Evolutionary conservation across 2,797 vertebrate genomes (phyloP).

Genomic region (Coregonus suidteri): DNA sequence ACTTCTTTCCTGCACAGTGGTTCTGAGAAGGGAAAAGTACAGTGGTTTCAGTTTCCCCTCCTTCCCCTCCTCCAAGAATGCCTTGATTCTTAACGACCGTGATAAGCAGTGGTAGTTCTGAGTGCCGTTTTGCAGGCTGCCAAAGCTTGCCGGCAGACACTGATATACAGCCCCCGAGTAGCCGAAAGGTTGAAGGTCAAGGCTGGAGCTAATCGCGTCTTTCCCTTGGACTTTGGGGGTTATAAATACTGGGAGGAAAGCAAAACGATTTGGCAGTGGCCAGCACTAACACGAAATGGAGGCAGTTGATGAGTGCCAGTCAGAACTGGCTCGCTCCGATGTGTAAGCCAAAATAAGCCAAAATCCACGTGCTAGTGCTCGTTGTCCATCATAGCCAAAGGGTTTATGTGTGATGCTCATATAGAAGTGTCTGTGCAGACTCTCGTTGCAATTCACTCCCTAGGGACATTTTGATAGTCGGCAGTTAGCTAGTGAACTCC

Average conservation of each 20-base stretch:
- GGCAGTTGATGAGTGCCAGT: conserved; percentile 36
- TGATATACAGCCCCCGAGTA: conserved; percentile 57
- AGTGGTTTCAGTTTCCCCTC: conserved; percentile 18
- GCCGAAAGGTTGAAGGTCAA: conserved; percentile 65
- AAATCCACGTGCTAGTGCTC: conserved; percentile 3
- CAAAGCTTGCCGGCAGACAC: conserved; percentile 42
- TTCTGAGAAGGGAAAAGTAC: conserved; percentile 24
- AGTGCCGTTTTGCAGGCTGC: conserved; percentile 54
- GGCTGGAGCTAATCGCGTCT: conserved; percentile 61
- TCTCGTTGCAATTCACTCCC: not conserved
- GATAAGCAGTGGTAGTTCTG: conserved; percentile 35
- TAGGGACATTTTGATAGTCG: conserved; percentile 20
- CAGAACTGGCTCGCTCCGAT: conserved; percentile 9
- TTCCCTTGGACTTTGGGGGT: conserved; percentile 56
- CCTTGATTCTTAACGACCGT: conserved; percentile 16
- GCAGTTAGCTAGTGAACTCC: conserved; percentile 14
- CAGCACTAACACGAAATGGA: conserved; percentile 42
- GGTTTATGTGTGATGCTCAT: conserved; percentile 19
- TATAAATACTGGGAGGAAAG: conserved; percentile 58
- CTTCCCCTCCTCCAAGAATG: conserved; percentile 37
- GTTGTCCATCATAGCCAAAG: conserved; percentile 14
- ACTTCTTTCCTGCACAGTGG: conserved; percentile 45
- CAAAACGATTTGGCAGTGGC: conserved; percentile 46
- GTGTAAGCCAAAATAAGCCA: not conserved
- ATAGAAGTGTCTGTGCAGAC: conserved; percentile 31